Conservation (phyloP, 2,797 vertebrate genomes). For the Kryptopterus vitreolus region DNA sequence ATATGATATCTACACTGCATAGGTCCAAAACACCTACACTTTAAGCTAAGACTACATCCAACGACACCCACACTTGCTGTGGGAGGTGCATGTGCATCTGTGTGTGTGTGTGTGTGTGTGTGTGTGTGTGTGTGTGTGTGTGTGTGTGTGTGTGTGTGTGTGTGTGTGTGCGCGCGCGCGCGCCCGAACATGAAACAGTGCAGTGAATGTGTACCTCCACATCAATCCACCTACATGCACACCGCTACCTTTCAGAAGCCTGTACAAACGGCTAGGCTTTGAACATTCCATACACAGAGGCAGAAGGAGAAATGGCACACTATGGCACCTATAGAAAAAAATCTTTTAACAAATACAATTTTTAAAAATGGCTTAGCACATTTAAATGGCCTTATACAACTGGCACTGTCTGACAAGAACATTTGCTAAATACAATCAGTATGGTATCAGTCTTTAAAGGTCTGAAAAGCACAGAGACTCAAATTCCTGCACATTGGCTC, state of each 20-base stretch:
- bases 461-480: background rate
- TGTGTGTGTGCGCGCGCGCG: no score
- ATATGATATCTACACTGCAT: conserved; percentile 36
- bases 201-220: conserved; percentile 50
- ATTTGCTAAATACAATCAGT: background rate
- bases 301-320: background rate
- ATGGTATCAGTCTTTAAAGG: background rate
- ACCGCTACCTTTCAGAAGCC: conserved; percentile 35
- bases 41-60: conserved; percentile 62
- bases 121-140: no score
- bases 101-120: no score
- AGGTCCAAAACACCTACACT: conserved; percentile 51
- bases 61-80: conserved; percentile 72
- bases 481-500: background rate
- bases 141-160: no score
- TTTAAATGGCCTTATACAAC: no score
- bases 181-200: conserved; percentile 50
- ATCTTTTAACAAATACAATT: background rate
- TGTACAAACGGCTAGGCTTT: conserved; percentile 36
- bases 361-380: background rate
- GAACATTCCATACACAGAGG: conserved; percentile 21
- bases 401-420: background rate
- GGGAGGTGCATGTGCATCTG: conserved; percentile 55
- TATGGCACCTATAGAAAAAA: conserved; percentile 17
- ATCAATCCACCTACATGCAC: conserved; percentile 51